These are phyloP conservation scores for Poecilia wingei DNA, from an alignment of 2,797 vertebrate genomes.

Conservation along the genomic window DNA sequence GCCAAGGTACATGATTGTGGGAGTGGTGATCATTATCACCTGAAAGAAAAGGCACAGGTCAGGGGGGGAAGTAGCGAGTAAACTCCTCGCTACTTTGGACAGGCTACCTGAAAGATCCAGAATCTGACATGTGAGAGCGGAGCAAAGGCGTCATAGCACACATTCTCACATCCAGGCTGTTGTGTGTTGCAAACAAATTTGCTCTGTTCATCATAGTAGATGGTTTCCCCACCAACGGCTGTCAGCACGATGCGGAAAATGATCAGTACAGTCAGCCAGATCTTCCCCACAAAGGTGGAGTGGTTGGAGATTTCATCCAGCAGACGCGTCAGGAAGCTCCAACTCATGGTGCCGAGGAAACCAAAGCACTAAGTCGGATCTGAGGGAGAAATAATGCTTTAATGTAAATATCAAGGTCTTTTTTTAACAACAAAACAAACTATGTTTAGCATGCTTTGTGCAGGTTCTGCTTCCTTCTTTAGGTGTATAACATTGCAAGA, in stretches of 20 bases:
- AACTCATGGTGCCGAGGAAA: slow-evolving; percentile 85
- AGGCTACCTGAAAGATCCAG: slow-evolving; percentile 89
- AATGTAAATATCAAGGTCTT: not conserved
- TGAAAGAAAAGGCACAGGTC: slow-evolving; percentile 43
- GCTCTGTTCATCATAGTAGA: slow-evolving; percentile 93
- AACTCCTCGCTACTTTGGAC: not conserved
- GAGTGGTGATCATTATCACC: slow-evolving; percentile 89
- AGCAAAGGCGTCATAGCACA: slow-evolving; percentile 89
- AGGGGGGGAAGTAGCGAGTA: too few species aligned
- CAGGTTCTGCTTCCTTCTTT: not conserved
- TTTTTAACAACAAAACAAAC: not conserved
- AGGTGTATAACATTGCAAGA: not conserved
- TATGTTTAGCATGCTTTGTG: not conserved
- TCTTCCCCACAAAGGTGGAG: slow-evolving; percentile 91
- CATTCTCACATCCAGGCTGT: slow-evolving; percentile 91
- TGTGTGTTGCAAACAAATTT: slow-evolving; percentile 91
- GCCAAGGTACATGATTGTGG: slow-evolving; percentile 90
- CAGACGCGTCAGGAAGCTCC: slow-evolving; percentile 90
- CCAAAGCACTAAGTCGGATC: slow-evolving; percentile 49
- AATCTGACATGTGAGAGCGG: slow-evolving; percentile 90
- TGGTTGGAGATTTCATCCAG: slow-evolving; percentile 94
- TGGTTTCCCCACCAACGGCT: slow-evolving; percentile 88
- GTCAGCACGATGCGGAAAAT: slow-evolving; percentile 92
- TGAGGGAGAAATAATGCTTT: slow-evolving; percentile 18
- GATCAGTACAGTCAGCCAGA: slow-evolving; percentile 90